phyloP scores from a whole-genome alignment of 2,888 invertebrate species.

The Panopea generosa region DNA sequence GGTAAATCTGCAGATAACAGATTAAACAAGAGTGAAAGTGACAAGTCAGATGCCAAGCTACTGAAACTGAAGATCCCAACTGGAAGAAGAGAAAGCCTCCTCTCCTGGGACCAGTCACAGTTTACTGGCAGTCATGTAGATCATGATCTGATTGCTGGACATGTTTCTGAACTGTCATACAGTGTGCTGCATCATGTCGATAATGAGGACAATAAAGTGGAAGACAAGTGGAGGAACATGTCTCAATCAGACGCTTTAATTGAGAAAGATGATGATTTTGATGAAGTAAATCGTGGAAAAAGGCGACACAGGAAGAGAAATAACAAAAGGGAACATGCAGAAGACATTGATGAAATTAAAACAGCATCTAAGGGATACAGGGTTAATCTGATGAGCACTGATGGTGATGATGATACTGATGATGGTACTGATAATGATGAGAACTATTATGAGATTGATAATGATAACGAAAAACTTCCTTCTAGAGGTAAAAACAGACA shows the following conservation, averaged over 20 bases:
- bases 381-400: no score
- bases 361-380: no score
- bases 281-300: not conserved
- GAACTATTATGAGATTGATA: not conserved
- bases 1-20: no score
- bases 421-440: not conserved
- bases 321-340: no score
- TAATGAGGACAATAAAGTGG: no score
- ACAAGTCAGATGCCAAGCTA: no score
- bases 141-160: not conserved
- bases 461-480: not conserved
- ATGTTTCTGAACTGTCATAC: not conserved
- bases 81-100: conserved; percentile 9
- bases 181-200: not conserved
- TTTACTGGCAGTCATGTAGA: conserved; percentile 15
- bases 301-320: not conserved
- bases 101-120: conserved; percentile 8
- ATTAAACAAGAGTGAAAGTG: no score
- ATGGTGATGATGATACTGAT: no score
- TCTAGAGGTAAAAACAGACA: not conserved
- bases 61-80: conserved; percentile 16
- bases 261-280: not conserved
- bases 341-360: no score
- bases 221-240: not conserved
- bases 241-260: not conserved